Percentiles rank a stretch among this genome's conserved stretches.
Conservation (phyloP, 2,888 invertebrate species). For the Thelaira solivaga region DNA sequence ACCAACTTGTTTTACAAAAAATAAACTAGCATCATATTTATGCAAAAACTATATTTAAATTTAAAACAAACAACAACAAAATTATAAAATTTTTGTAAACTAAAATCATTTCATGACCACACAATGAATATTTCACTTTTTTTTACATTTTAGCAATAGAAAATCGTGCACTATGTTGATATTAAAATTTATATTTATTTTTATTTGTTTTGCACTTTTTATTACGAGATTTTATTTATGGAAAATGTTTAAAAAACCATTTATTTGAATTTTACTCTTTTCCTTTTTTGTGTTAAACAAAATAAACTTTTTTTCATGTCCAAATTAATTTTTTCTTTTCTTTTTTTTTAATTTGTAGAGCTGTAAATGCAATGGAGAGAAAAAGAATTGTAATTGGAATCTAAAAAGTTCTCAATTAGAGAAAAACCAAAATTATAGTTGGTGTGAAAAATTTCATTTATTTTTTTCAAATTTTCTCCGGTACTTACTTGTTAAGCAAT, state of each 20-base stretch:
- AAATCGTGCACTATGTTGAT: not conserved
- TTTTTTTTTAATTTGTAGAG: not conserved
- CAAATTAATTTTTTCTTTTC: constrained; percentile 28
- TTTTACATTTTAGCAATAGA: not conserved
- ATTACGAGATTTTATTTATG: constrained; percentile 6
- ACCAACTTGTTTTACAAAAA: too few species aligned
- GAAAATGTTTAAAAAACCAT: not conserved
- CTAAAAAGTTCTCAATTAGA: constrained; percentile 53
- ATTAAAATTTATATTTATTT: constrained; percentile 25
- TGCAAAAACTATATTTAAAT: too few species aligned
- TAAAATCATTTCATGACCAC: not conserved
- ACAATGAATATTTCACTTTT: constrained; percentile 10
- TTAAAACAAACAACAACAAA: too few species aligned
- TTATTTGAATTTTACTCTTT: too few species aligned
- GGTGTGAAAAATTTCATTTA: constrained; percentile 35
- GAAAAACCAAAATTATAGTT: constrained; percentile 49
- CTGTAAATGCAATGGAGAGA: not conserved
- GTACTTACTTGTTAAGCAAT: not conserved
- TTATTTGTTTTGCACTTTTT: constrained; percentile 7
- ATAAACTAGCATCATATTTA: too few species aligned
- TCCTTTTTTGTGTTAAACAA: not conserved
- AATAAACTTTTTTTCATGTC: constrained; percentile 19
- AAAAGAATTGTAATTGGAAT: constrained; percentile 48
- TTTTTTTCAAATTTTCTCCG: not conserved
- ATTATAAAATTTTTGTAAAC: too few species aligned